Evolutionary conservation across 2,113 vertebrate species (phyloP).

Genomic region (Danionella cerebrum): DNA sequence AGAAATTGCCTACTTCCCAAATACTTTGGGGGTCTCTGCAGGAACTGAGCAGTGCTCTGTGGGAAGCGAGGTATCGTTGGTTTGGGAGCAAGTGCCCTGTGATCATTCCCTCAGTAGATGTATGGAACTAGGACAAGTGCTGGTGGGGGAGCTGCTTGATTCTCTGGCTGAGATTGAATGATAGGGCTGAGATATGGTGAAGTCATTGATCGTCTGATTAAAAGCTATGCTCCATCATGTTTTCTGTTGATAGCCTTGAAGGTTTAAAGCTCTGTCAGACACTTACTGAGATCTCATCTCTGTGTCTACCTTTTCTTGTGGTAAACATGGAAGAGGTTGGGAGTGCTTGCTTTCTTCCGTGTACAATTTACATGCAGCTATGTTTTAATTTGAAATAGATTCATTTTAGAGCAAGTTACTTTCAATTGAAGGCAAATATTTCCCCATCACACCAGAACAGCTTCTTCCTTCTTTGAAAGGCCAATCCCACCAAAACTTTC

Average conservation of each 20-base stretch:
- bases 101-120: conserved; percentile 2
- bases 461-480: neutral
- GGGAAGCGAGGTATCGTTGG: conserved; percentile 23
- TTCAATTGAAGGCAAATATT: neutral
- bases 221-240: conserved; percentile 18
- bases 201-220: conserved; percentile 17
- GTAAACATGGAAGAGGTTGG: neutral
- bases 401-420: neutral
- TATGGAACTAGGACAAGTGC: conserved; percentile 1
- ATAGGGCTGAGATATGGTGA: conserved; percentile 16
- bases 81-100: conserved; percentile 24
- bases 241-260: neutral
- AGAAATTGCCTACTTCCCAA: conserved; percentile 5
- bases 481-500: neutral
- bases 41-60: conserved; percentile 4
- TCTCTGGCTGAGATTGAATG: conserved; percentile 36
- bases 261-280: conserved; percentile 5
- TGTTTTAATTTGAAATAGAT: neutral
- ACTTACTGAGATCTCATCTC: conserved; percentile 13
- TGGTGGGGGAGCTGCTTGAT: conserved; percentile 16
- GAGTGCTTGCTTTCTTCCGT: neutral
- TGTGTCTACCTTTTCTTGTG: too few species aligned
- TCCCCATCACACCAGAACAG: neutral
- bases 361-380: neutral
- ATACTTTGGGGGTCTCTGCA: conserved; percentile 20